Evolutionary conservation across 2,113 vertebrate species (phyloP).

Genomic region (Petrocephalus zakoni): DNA sequence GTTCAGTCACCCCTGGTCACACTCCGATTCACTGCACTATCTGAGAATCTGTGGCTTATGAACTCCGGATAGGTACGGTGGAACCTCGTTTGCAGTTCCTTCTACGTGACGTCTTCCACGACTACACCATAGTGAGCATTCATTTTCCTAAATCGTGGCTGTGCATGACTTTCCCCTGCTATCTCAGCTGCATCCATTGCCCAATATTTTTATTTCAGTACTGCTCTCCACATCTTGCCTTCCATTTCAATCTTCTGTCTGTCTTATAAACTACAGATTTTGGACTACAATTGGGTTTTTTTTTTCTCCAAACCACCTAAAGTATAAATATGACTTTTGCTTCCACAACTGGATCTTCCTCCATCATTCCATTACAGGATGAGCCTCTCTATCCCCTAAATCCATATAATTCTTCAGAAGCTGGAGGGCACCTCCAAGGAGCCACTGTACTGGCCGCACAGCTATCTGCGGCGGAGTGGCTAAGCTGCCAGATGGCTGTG

Average conservation of each 20-base stretch:
- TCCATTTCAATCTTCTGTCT: not conserved
- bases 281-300: not conserved
- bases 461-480: not conserved
- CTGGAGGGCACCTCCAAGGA: constrained; percentile 28
- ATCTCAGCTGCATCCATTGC: not conserved
- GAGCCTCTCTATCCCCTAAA: not conserved
- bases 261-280: not conserved
- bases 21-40: too few relatives aligned
- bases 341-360: not conserved
- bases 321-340: not conserved
- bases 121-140: not conserved
- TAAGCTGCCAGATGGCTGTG: not conserved
- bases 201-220: not conserved
- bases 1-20: too few relatives aligned
- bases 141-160: not conserved
- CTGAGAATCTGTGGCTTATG: not conserved
- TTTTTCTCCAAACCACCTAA: not conserved
- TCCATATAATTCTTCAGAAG: not conserved
- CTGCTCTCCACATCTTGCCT: not conserved
- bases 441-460: not conserved
- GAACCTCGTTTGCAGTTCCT: not conserved
- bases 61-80: not conserved
- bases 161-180: not conserved
- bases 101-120: not conserved
- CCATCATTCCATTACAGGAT: not conserved